These are phyloP conservation scores for Machimus atricapillus DNA, from an alignment of 2,888 invertebrate species.

Conservation along the genomic window DNA sequence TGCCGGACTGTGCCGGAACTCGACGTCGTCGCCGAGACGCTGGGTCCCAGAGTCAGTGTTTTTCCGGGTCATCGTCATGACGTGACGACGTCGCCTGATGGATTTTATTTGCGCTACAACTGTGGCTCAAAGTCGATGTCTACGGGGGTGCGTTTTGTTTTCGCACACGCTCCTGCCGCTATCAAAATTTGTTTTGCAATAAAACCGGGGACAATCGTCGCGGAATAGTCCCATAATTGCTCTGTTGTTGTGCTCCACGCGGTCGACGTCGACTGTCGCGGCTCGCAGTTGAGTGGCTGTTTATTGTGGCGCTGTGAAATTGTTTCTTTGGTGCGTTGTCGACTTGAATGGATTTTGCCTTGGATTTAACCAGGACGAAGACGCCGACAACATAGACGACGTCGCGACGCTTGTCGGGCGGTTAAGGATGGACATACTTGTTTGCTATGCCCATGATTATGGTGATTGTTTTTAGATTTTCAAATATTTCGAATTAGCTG, in stretches of 20 bases:
- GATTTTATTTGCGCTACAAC: neutral
- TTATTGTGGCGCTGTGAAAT: neutral
- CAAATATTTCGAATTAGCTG: neutral
- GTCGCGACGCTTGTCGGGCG: neutral
- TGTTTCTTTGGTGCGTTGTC: neutral
- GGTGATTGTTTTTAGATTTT: neutral
- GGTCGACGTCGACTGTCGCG: neutral
- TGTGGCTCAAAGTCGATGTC: neutral
- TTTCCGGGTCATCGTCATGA: conserved; percentile 1
- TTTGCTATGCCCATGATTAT: neutral
- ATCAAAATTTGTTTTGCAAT: neutral
- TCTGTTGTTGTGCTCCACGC: neutral
- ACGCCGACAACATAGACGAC: neutral
- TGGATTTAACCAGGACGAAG: neutral
- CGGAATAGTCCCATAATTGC: neutral
- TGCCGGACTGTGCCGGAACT: neutral
- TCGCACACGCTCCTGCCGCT: neutral
- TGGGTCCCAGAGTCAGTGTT: neutral
- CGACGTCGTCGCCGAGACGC: neutral
- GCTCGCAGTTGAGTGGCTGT: neutral
- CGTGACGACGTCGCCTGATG: neutral
- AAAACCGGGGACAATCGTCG: neutral
- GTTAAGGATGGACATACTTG: neutral
- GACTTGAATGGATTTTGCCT: neutral
- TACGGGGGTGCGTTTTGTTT: neutral